These are phyloP conservation scores for Neotoma lepida DNA, from an alignment of 2,113 vertebrate species.

Conservation along the genomic window DNA sequence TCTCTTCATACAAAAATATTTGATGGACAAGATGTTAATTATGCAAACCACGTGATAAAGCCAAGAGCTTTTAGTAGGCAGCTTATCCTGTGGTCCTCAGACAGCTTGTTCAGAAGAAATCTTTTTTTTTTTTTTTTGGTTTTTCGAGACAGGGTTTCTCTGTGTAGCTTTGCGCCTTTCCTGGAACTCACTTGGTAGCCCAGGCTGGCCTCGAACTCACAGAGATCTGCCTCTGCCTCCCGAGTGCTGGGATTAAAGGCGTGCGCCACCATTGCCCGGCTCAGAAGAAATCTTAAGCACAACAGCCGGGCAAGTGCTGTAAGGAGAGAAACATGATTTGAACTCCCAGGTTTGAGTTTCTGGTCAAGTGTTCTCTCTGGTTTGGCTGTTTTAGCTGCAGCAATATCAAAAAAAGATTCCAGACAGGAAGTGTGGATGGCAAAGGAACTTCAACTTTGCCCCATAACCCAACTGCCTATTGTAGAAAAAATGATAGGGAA, in stretches of 20 bases:
- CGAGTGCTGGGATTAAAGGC: too few species aligned
- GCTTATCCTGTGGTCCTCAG: not conserved
- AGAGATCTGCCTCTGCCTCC: too few species aligned
- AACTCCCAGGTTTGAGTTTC: conserved; percentile 56
- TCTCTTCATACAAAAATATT: conserved; percentile 32
- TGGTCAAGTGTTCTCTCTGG: conserved; percentile 4
- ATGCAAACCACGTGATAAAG: conserved; percentile 22
- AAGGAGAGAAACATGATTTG: conserved; percentile 56
- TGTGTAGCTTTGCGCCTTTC: too few species aligned
- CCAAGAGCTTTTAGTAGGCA: conserved; percentile 26
- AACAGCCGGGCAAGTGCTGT: not conserved
- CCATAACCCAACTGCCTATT: conserved; percentile 27
- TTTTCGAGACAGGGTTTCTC: too few species aligned
- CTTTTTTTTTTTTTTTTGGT: too few species aligned
- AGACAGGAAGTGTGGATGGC: not conserved
- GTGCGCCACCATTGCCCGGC: too few species aligned
- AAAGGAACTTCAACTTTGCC: not conserved
- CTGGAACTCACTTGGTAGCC: too few species aligned
- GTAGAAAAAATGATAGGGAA: conserved; percentile 65
- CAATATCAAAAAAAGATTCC: conserved; percentile 41
- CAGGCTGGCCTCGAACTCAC: too few species aligned
- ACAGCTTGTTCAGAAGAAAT: conserved; percentile 66
- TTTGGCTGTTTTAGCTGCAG: conserved; percentile 35
- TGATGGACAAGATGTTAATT: conserved; percentile 33
- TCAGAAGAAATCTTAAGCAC: conserved; percentile 64